These are phyloP conservation scores for Chrysoperla carnea DNA, from an alignment of 1,140 invertebrate species.

Conservation along the genomic window DNA sequence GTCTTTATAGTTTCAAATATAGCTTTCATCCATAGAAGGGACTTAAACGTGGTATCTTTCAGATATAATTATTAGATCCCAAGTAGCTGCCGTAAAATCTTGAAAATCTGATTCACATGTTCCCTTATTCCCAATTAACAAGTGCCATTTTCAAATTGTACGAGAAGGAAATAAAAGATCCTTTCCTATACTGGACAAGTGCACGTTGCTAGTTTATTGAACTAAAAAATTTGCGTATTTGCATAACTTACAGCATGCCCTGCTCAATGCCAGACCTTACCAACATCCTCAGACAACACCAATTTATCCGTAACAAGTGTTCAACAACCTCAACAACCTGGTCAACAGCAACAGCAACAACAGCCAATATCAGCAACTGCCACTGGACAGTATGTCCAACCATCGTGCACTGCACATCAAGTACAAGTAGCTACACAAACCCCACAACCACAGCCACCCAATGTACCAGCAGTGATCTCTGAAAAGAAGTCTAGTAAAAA, in stretches of 20 bases:
- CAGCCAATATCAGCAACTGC: conserved; percentile 8
- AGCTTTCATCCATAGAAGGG: too few species aligned
- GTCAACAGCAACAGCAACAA: conserved; percentile 7
- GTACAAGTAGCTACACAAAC: conserved; percentile 41
- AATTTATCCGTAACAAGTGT: not conserved
- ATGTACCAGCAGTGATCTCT: conserved; percentile 2
- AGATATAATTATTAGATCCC: too few species aligned
- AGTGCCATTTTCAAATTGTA: too few species aligned
- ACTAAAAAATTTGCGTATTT: not conserved
- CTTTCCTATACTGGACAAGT: too few species aligned
- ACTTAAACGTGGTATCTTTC: too few species aligned
- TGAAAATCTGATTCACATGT: too few species aligned
- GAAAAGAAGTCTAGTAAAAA: conserved; percentile 6
- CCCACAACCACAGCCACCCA: conserved; percentile 7
- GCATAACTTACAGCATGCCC: not conserved
- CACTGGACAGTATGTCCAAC: conserved; percentile 16
- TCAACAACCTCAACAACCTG: not conserved
- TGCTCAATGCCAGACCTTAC: not conserved
- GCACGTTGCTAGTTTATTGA: too few species aligned
- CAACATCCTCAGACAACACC: not conserved
- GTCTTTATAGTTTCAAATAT: too few species aligned
- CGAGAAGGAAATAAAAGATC: too few species aligned
- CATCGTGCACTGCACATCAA: conserved; percentile 23
- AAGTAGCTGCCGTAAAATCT: too few species aligned
- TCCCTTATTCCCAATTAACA: too few species aligned